Evolutionary conservation across 2,888 invertebrate species (phyloP), one percentile per base, ranked within the genome.

Genomic region (Parelbella ahira): DNA sequence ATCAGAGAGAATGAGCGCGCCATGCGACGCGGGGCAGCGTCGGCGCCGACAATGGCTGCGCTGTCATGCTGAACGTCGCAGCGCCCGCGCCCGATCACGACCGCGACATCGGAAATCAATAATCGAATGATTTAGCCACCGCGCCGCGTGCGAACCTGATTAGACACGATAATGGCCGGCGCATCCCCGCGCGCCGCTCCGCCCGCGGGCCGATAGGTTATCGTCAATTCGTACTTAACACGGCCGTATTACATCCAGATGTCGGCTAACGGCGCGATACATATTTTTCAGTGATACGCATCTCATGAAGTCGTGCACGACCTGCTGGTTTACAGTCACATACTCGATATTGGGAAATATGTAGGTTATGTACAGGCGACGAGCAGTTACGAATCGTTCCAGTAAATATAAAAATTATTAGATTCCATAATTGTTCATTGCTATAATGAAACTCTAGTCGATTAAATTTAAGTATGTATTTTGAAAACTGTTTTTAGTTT

Each of bases 81-180:
- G 68, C 68, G 73, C 57, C 70, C 63, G 75, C 71, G 80, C 74
- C 70, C 70, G 84, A 82, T 86, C 87, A 87, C 86, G 87, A 87
- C 83, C 84, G 83, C 81, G 82, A 84, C 87, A 83, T 84, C 72
- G 79, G 81, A 84, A 86, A 86, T 87, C 87, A 87, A 86, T 87
- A 87, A 87, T 81, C 82, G 84, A 68, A 83, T 84, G 83, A 86
- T 86, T 86, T 82, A 83, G 86, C 86, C 86, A 84, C 84, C 69
- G 86, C 79, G 74, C 82, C 84, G 82, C 86, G 83, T 87, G 84
- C 84, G 84, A 84, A 84, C 81, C 81, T 79, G 86, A 87, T 86
- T 84, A 81, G 84, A 79, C 76, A 81, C 82, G 84, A 86, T 83
- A 82, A 69, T 76, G 74, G 73, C 66, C 63, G 72, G 70, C 73